Base-by-base conservation (phyloP, 1,140 invertebrate species). In the Zaprionus vittiger region DNA sequence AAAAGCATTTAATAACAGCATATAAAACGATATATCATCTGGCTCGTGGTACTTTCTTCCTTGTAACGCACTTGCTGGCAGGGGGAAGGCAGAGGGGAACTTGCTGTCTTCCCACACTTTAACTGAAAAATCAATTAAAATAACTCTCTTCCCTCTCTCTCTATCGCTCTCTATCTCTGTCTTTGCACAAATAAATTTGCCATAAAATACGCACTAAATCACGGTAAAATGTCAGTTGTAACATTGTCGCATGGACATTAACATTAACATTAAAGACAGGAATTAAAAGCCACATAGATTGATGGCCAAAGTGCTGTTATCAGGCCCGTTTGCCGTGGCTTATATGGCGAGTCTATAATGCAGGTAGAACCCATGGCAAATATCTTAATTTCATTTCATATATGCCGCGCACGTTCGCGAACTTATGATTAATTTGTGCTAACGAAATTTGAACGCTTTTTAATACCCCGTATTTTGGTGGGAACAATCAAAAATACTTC, bases 191-290 rank as follows among this genome's bases (percentile, higher is more conserved):
- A 87, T 87, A 87, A 87, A 87, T 89, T 90, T 81, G 81, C 81
- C 84, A 89, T 89, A 81, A 89, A 87, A 89, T 90, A 90, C 79
- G 85, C 85, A 89, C 85, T 89, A 89, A 89, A 89, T 89, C 84
- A 89, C 84, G 89, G 84, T 71, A 57, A 83, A 77, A 83, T 81
- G 73, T 60, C 73, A 70, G 73, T 63, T 38, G 54, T 63, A 70
- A 75, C 67, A 72, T 87, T 86, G 83, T 86, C 83, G 79, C 81
- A 75, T 54, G 67, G 62, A 79, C 60, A 79, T 79, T 79, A 79
- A 75, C 76, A 78, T 78, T 78, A 75, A 69, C 71, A 70, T 74
- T 28, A 73, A 59, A 80, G 65, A 68, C 66, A 68, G 63, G 79
- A 72, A 70, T 71, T 76, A 52, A 56, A 52, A 75, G 44, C 37